phyloP scores from a whole-genome alignment of 1,140 invertebrate species.

The Latrodectus geometricus region DNA sequence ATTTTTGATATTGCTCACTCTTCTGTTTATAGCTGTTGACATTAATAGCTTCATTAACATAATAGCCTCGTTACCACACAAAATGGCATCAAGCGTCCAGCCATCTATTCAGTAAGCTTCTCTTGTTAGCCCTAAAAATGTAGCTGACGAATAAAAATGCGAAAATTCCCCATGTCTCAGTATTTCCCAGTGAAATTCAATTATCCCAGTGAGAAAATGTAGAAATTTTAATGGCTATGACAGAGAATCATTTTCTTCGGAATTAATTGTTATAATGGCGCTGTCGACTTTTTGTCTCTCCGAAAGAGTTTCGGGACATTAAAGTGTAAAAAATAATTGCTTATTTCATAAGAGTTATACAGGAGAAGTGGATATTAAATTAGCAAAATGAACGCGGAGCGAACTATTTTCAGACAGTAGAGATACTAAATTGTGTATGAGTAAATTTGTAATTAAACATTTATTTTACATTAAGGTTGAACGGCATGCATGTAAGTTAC shows the following conservation, averaged over 20 bases:
- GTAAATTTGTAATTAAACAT: background rate
- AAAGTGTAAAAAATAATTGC: background rate
- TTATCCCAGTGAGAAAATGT: slow-evolving; percentile 17
- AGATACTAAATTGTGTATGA: background rate
- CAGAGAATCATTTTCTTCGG: slow-evolving; percentile 21
- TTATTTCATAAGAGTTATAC: background rate
- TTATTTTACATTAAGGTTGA: background rate
- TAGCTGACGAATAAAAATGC: background rate
- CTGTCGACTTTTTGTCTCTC: background rate
- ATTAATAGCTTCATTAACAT: slow-evolving; percentile 58
- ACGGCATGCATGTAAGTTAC: background rate
- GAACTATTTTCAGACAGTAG: background rate
- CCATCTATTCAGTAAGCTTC: background rate
- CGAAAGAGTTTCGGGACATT: background rate
- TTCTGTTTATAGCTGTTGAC: slow-evolving; percentile 48
- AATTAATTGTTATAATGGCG: slow-evolving; percentile 42
- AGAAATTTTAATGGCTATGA: slow-evolving; percentile 25
- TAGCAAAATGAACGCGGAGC: background rate
- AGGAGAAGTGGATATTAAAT: background rate
- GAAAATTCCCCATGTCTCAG: slow-evolving; percentile 1
- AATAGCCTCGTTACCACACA: slow-evolving; percentile 24
- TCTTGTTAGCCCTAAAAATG: background rate
- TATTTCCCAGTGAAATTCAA: slow-evolving; percentile 42
- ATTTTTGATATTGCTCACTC: slow-evolving; percentile 23
- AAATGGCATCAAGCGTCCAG: slow-evolving; percentile 20